Percentiles rank a stretch among this genome's conserved stretches.
These are phyloP conservation scores for Drosophila micromelanica DNA, from an alignment of 1,140 invertebrate species.

Conservation along the genomic window DNA sequence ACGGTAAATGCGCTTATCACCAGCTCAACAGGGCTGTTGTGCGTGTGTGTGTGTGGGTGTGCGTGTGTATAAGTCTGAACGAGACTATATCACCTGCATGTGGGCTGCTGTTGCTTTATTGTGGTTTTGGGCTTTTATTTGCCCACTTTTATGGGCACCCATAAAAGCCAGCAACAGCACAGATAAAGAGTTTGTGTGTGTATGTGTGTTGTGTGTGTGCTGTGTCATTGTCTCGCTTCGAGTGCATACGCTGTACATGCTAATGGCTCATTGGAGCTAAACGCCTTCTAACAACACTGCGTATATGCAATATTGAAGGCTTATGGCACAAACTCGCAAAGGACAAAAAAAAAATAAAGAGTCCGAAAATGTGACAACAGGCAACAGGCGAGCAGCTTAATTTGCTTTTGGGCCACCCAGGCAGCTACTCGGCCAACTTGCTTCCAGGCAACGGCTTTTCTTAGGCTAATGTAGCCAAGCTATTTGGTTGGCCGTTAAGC, in stretches of 20 bases:
- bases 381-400: slow-evolving; percentile 55
- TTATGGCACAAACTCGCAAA: not conserved
- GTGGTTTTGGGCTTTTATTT: slow-evolving; percentile 71
- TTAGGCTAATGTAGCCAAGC: slow-evolving; percentile 47
- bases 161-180: slow-evolving; percentile 50
- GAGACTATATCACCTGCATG: slow-evolving; percentile 32
- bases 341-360: slow-evolving; percentile 6
- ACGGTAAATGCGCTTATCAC: slow-evolving; percentile 65
- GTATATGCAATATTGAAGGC: slow-evolving; percentile 58
- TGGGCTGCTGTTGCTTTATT: slow-evolving; percentile 66
- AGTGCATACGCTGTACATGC: slow-evolving; percentile 64
- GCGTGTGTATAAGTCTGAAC: no score
- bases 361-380: slow-evolving; percentile 25
- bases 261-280: slow-evolving; percentile 62
- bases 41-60: slow-evolving; percentile 5
- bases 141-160: slow-evolving; percentile 72
- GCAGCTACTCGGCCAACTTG: not conserved
- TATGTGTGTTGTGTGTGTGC: slow-evolving; percentile 16
- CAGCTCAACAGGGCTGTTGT: slow-evolving; percentile 19
- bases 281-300: slow-evolving; percentile 42
- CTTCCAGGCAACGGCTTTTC: slow-evolving; percentile 7
- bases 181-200: slow-evolving; percentile 1
- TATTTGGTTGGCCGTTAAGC: slow-evolving; percentile 47
- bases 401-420: slow-evolving; percentile 40
- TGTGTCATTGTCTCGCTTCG: slow-evolving; percentile 45